These are phyloP conservation scores for Aix galericulata DNA, from an alignment of 2,113 vertebrate species.

Conservation along the genomic window DNA sequence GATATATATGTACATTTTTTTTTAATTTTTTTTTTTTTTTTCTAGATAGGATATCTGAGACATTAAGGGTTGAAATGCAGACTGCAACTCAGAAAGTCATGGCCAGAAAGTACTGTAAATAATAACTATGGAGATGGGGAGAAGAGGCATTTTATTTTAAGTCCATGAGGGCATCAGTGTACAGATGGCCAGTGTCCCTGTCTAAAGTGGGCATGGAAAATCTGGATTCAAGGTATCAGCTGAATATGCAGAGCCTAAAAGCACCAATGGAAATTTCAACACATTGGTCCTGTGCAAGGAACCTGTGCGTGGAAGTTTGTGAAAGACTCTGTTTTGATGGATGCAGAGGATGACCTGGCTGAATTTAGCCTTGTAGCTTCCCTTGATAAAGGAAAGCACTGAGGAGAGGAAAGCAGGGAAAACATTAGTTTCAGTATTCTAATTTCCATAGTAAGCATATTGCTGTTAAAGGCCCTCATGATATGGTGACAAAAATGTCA, in stretches of 20 bases:
- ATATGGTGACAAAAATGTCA: not conserved
- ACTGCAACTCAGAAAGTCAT: not conserved
- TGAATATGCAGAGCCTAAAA: not conserved
- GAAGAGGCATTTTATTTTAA: not conserved
- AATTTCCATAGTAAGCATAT: not conserved
- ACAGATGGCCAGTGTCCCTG: not conserved
- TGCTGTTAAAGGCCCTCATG: not conserved
- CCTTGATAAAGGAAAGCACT: not conserved
- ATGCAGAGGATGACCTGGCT: not conserved
- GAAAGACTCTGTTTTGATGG: not conserved
- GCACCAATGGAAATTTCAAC: not conserved
- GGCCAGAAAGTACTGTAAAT: not conserved
- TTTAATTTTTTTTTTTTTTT: not conserved
- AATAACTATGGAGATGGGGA: not conserved
- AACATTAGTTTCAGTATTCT: not conserved
- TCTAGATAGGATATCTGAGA: not conserved
- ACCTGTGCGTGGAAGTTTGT: not conserved
- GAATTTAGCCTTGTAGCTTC: not conserved
- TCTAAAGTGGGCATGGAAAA: not conserved
- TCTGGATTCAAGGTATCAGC: rapidly evolving
- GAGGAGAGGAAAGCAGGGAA: not conserved
- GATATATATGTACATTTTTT: not conserved
- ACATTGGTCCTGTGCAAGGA: not conserved
- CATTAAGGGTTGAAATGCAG: not conserved
- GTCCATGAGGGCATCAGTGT: not conserved